Conservation (phyloP, 2,113 vertebrate genomes). For the Ibidorhyncha struthersii region DNA sequence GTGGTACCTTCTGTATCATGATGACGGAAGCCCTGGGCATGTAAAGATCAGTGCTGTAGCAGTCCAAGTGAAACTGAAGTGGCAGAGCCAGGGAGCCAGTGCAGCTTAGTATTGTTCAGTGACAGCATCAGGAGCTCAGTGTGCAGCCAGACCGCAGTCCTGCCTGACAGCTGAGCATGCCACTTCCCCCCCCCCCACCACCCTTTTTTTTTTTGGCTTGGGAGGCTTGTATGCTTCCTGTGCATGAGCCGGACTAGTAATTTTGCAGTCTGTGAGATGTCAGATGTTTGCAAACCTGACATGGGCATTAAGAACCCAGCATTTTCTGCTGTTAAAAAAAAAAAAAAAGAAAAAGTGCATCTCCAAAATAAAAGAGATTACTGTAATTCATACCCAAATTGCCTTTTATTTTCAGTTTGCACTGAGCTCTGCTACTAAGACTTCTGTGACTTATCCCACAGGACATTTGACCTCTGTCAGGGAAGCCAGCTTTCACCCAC, state of each 20-base stretch:
- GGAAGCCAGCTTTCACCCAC: neutral
- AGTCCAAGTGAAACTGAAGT: neutral
- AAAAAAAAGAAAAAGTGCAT: neutral
- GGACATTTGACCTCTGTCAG: neutral
- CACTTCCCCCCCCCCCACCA: too few species aligned
- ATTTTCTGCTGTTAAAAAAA: neutral
- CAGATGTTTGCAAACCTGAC: neutral
- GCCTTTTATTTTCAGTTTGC: neutral
- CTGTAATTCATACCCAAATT: neutral
- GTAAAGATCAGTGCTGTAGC: neutral
- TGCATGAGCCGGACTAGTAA: neutral
- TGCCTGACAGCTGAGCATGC: neutral
- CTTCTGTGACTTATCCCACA: neutral
- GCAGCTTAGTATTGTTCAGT: neutral
- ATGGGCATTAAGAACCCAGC: neutral
- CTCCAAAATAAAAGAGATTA: neutral
- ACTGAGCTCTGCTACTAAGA: neutral
- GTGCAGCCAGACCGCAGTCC: neutral
- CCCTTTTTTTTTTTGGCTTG: neutral
- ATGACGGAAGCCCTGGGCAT: neutral
- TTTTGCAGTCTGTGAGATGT: neutral
- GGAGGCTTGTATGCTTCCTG: accelerated
- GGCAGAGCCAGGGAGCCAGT: neutral
- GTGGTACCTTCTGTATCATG: neutral
- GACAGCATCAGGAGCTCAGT: neutral